These are phyloP conservation scores for Dicycla oo DNA, from an alignment of 2,888 invertebrate genomes.

Conservation along the genomic window DNA sequence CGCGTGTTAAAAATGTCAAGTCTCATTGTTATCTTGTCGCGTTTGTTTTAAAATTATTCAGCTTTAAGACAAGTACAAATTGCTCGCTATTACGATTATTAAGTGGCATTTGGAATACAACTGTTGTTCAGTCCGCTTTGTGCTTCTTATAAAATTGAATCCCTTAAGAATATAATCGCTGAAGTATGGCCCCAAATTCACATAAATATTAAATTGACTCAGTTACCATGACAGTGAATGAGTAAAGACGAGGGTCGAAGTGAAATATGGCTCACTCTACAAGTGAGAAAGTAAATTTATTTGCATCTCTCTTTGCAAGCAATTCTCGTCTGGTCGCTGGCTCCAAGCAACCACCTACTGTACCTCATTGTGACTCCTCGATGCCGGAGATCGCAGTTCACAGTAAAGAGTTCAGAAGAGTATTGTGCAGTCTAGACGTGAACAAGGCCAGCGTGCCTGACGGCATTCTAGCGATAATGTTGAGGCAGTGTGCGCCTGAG, in stretches of 20 bases:
- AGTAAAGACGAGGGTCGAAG: conserved; percentile 10
- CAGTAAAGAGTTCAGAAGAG: no score
- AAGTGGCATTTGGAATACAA: conserved; percentile 42
- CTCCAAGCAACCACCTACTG: no score
- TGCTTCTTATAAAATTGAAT: background rate
- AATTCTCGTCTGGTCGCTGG: no score
- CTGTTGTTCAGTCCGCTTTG: conserved; percentile 22
- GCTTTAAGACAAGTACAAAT: conserved; percentile 60
- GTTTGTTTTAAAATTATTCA: conserved; percentile 55
- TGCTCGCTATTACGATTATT: conserved; percentile 47
- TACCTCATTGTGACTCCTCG: no score
- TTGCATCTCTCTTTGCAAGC: no score
- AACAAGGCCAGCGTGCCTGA: no score
- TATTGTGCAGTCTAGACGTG: no score
- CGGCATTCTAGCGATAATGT: no score
- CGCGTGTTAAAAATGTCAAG: conserved; percentile 42
- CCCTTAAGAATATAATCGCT: background rate
- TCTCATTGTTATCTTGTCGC: conserved; percentile 57
- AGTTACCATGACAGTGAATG: conserved; percentile 15
- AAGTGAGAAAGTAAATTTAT: no score
- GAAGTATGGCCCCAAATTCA: conserved; percentile 5
- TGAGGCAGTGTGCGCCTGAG: no score
- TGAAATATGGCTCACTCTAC: no score
- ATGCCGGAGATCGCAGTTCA: no score
- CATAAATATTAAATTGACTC: conserved; percentile 21